Evolutionary conservation across 30 jellyfish, hydroid and myxozoan species (phyloP), one percentile per base, ranked within the genome.

Genomic region (Catostylus mosaicus): DNA sequence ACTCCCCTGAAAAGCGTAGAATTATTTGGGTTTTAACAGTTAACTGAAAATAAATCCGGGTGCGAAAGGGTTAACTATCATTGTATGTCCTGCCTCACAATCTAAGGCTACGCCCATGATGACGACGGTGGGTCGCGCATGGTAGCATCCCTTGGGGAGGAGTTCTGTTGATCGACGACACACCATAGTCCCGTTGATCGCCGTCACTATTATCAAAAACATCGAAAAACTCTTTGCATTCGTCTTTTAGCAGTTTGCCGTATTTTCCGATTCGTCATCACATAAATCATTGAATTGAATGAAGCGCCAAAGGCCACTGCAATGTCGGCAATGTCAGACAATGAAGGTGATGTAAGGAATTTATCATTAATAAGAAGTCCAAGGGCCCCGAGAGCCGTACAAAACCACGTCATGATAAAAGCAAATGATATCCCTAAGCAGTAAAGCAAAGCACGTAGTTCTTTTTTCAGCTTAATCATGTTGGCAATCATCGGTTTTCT

Each of bases 281-380:
- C 78, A 31, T 56, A 62, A 40, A 59, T 77, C 78, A 77, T 5
- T 24, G 88, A 30, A 40, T 62, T 77, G 47, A 77, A 24, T 20
- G 65, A 1, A 18, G 67, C 76, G 3, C 78, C 88, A 27, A 23
- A 26, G 0, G 78, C 88, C 3, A 77, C 68, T 5, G 36, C 23
- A 35, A 77, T 77, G 64, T 77, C 88, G 20, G 88, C 88, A 2
- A 57, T 68, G 20, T 56, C 78, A 18, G 71, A 56, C 51, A 77
- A 11, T 24, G 14, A 3, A 12, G 73, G 30, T 9, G 88, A 77
- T 57, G 75, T 27, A 0, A 77, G 67, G 2, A 36, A 23, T 56
- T 26, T 61, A 68, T 26, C 37, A 3, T 77, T 77, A 18, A 46
- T 56, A 7, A 77, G 88, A 0, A 56, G 60, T 27, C 88, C 88